phyloP scores from a whole-genome alignment of 2,888 invertebrate genomes.

The Physocephala rufipes region DNA sequence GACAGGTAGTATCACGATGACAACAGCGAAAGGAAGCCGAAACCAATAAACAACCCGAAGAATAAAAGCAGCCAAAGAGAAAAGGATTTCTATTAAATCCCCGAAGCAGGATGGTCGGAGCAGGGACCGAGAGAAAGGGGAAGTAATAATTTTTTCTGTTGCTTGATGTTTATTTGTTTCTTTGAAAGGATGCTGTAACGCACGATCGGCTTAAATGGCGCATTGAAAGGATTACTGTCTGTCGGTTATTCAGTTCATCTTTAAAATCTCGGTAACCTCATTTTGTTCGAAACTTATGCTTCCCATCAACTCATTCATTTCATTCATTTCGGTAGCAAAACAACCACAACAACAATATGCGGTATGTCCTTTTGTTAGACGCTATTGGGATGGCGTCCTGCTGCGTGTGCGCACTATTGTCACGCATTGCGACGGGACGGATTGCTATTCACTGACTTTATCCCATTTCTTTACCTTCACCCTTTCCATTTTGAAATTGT shows the following conservation, averaged over 20 bases:
- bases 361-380: slow-evolving; percentile 22
- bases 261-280: slow-evolving; percentile 5
- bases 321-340: no score
- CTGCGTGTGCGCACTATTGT: slow-evolving; percentile 51
- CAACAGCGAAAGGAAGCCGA: slow-evolving; percentile 24
- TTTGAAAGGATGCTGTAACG: slow-evolving; percentile 48
- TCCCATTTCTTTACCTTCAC: slow-evolving; percentile 23
- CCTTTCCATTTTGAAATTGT: background rate
- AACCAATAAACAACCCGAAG: slow-evolving; percentile 36
- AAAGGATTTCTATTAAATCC: background rate
- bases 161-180: slow-evolving; percentile 41
- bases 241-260: slow-evolving; percentile 34
- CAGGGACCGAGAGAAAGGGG: background rate
- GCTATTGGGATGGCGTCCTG: slow-evolving; percentile 46
- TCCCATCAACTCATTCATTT: slow-evolving; percentile 38
- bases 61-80: slow-evolving; percentile 18
- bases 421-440: no score
- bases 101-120: background rate
- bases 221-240: slow-evolving; percentile 64
- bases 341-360: slow-evolving; percentile 30
- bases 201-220: slow-evolving; percentile 66
- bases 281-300: background rate
- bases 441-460: slow-evolving; percentile 35
- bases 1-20: background rate
- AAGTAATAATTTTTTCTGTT: background rate